Conservation (phyloP, 1,140 invertebrate genomes). For the Lamellibrachia luymesi region DNA sequence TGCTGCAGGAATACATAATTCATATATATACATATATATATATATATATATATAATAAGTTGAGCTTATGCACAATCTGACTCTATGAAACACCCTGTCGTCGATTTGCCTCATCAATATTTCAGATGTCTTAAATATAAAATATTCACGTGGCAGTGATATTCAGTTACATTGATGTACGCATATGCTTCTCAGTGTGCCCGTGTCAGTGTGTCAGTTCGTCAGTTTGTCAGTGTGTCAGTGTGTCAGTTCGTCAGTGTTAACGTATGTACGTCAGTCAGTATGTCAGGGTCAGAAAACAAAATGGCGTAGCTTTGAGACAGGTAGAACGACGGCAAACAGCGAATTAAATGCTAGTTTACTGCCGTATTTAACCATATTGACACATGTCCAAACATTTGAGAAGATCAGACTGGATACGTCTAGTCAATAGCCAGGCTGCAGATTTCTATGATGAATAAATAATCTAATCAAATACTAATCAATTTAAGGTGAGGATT, state of each 20-base stretch:
- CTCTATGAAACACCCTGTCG: background rate
- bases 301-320: background rate
- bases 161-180: background rate
- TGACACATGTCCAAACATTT: background rate
- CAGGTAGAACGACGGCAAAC: background rate
- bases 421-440: background rate
- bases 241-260: background rate
- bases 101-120: background rate
- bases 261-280: background rate
- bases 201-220: background rate
- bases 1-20: background rate
- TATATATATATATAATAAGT: background rate
- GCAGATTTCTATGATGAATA: conserved; percentile 1
- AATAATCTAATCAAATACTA: background rate
- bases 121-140: background rate
- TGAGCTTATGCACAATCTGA: background rate
- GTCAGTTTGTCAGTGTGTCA: background rate
- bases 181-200: background rate
- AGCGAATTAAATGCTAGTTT: background rate
- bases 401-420: background rate
- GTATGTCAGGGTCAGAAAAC: background rate
- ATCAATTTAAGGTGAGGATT: background rate
- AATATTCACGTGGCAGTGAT: background rate
- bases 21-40: too few relatives aligned
- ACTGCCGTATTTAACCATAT: background rate